phyloP scores from a whole-genome alignment of 2,797 vertebrate species.

The Phrynocephalus guinanensis region DNA sequence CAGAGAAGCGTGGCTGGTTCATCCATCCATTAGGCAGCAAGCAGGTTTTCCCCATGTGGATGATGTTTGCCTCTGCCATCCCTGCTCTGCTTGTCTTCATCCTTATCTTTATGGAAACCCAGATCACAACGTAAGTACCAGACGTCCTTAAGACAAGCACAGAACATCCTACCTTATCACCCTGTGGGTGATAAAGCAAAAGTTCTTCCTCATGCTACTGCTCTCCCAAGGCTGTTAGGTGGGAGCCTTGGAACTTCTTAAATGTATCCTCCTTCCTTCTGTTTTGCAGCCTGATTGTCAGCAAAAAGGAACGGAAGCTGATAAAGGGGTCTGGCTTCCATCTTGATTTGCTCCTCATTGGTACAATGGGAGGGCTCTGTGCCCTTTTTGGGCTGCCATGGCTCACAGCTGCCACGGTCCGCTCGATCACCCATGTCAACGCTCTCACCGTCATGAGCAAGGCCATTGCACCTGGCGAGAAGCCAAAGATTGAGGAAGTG shows the following conservation, averaged over 20 bases:
- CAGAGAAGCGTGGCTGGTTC: conserved; percentile 93
- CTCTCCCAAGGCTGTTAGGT: neutral
- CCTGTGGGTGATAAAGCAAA: neutral
- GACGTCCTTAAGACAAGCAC: neutral
- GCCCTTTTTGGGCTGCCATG: conserved; percentile 95
- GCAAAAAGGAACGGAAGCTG: conserved; percentile 93
- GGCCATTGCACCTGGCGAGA: conserved; percentile 93
- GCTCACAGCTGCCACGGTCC: conserved; percentile 95
- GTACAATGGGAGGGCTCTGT: conserved; percentile 91
- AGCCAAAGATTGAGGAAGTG: conserved; percentile 86
- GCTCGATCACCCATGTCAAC: conserved; percentile 96
- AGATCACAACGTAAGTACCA: conserved; percentile 93
- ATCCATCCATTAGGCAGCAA: conserved; percentile 94
- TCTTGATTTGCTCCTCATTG: conserved; percentile 95
- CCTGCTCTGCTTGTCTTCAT: conserved; percentile 96
- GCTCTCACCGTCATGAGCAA: conserved; percentile 98
- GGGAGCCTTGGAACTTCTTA: neutral
- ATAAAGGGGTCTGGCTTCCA: conserved; percentile 97
- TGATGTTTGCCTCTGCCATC: conserved; percentile 94
- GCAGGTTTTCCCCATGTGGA: conserved; percentile 91
- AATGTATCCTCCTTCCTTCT: neutral
- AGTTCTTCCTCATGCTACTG: neutral
- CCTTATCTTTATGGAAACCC: conserved; percentile 99
- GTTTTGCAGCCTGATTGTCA: conserved; percentile 89
- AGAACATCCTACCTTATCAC: neutral